These are phyloP conservation scores for Priocnemis perturbator DNA, from an alignment of 2,888 invertebrate genomes.

Conservation along the genomic window DNA sequence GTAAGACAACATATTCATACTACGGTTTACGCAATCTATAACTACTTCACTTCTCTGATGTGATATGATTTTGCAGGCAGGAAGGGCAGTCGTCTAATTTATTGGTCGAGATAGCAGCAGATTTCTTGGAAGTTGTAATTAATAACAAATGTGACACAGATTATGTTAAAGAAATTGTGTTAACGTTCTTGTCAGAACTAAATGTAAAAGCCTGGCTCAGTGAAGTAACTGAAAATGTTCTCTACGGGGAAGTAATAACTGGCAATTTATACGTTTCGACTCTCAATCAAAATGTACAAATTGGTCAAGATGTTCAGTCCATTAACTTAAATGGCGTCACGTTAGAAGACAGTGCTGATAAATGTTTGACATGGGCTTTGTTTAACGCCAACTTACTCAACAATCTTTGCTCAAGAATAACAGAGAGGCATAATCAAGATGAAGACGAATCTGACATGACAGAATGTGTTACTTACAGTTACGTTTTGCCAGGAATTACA, in stretches of 20 bases:
- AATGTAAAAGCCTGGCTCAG: conserved; percentile 64
- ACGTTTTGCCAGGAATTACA: conserved; percentile 57
- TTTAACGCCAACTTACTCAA: conserved; percentile 63
- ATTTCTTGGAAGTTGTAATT: conserved; percentile 61
- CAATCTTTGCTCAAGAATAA: conserved; percentile 41
- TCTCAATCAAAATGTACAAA: conserved; percentile 51
- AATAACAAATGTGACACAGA: conserved; percentile 10
- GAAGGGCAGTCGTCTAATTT: conserved; percentile 30
- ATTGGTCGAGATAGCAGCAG: conserved; percentile 56
- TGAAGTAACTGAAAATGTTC: conserved; percentile 58
- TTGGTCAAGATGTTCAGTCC: conserved; percentile 47
- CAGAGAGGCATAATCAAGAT: conserved; percentile 36
- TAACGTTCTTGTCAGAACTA: conserved; percentile 58
- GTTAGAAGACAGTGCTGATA: conserved; percentile 58
- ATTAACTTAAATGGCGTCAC: conserved; percentile 53
- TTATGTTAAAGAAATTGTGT: conserved; percentile 45
- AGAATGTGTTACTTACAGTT: conserved; percentile 50
- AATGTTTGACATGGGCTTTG: conserved; percentile 69
- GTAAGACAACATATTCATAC: conserved; percentile 46
- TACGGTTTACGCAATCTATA: conserved; percentile 17
- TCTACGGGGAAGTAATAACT: conserved; percentile 68
- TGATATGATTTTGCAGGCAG: conserved; percentile 31
- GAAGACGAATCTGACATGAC: conserved; percentile 25
- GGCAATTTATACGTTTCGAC: conserved; percentile 65
- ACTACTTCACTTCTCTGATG: conserved; percentile 5